Evolutionary conservation across 2,113 vertebrate genomes (phyloP).

Genomic region (Danionella cerebrum): DNA sequence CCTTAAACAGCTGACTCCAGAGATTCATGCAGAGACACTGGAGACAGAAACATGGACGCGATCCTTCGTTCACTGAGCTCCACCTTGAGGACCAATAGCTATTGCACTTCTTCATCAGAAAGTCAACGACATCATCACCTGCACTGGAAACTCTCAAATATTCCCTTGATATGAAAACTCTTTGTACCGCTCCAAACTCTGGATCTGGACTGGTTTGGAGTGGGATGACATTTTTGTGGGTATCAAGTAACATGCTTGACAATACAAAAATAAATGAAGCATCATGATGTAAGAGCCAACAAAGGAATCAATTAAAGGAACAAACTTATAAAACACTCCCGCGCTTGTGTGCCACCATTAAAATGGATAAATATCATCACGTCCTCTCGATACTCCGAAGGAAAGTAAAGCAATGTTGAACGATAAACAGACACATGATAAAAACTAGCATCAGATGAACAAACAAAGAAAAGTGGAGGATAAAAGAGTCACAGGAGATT

Average conservation of each 20-base stretch:
- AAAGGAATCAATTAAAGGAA: neutral
- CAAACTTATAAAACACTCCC: neutral
- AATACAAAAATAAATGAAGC: neutral
- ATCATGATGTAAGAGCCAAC: neutral
- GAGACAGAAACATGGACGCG: neutral
- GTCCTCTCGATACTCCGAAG: neutral
- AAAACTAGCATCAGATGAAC: conserved; percentile 15
- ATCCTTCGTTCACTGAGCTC: neutral
- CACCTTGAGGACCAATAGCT: neutral
- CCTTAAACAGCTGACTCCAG: neutral
- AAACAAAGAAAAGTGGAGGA: conserved; percentile 37
- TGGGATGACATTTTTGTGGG: neutral
- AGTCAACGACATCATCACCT: neutral
- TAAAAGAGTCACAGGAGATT: conserved; percentile 41
- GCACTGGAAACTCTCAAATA: neutral
- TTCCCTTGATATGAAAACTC: neutral
- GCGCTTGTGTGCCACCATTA: neutral
- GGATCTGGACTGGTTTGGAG: neutral
- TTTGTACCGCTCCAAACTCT: too few relatives aligned
- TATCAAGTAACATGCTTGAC: neutral
- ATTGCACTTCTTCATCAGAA: conserved; percentile 27
- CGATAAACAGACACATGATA: neutral
- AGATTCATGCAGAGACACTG: neutral
- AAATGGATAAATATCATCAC: neutral
- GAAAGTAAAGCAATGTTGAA: conserved; percentile 12